Evolutionary conservation across 2,888 invertebrate genomes (phyloP).

Genomic region (Nineta flava): DNA sequence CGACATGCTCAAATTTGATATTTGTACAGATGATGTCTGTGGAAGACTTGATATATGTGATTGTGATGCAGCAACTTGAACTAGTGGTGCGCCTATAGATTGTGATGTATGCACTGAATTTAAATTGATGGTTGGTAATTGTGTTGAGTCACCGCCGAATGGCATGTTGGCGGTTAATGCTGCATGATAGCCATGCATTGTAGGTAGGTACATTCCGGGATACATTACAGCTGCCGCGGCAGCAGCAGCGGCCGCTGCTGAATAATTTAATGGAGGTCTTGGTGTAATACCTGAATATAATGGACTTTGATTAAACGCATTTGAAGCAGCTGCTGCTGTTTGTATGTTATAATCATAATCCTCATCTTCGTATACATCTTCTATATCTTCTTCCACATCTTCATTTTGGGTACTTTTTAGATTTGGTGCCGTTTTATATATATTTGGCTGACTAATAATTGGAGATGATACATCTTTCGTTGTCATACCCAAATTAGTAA

Average conservation of each 20-base stretch:
- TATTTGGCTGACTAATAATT: too few species aligned
- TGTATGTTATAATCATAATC: too few species aligned
- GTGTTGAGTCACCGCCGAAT: neutral
- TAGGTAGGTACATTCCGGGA: conserved; percentile 23
- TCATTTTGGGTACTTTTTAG: too few species aligned
- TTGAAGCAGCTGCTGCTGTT: too few species aligned
- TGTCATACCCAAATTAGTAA: too few species aligned
- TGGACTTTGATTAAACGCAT: neutral
- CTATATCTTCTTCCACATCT: too few species aligned
- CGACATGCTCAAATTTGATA: neutral
- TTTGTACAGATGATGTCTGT: conserved; percentile 9
- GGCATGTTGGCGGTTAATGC: neutral
- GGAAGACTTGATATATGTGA: conserved; percentile 6
- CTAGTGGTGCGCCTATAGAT: neutral
- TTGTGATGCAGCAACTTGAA: conserved; percentile 9
- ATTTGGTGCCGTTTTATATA: too few species aligned
- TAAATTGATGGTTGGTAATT: neutral
- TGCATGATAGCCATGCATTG: conserved; percentile 11
- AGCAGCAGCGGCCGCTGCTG: conserved; percentile 7
- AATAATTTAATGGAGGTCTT: conserved; percentile 19
- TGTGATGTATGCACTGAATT: neutral
- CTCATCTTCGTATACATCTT: too few species aligned
- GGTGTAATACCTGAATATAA: conserved; percentile 31
- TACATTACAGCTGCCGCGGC: conserved; percentile 1
- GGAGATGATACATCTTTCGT: too few species aligned